Evolutionary conservation across 2,113 vertebrate genomes (phyloP).

Genomic region (Xenus cinereus): DNA sequence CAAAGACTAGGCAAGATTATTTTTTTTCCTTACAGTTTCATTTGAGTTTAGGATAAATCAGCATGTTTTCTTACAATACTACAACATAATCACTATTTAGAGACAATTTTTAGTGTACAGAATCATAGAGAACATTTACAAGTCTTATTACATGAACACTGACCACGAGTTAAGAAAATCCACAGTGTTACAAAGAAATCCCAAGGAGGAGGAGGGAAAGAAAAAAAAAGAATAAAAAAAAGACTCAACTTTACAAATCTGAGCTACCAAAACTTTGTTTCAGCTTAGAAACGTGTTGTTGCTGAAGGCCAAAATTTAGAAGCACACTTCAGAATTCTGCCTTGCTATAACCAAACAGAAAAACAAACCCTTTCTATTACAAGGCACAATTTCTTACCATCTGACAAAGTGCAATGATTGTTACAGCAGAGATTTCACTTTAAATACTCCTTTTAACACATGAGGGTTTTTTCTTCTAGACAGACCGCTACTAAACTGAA

Average conservation of each 20-base stretch:
- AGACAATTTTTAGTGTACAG: not conserved
- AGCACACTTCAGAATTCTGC: not conserved
- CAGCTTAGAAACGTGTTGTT: not conserved
- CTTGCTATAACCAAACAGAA: not conserved
- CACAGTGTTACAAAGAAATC: not conserved
- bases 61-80: not conserved
- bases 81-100: not conserved
- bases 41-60: not conserved
- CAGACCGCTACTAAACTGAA: not conserved
- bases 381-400: not conserved
- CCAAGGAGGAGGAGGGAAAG: not conserved
- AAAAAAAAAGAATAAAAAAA: not conserved
- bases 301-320: not conserved
- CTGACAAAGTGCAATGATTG: not conserved
- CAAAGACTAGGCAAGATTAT: not conserved
- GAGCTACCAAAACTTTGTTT: not conserved
- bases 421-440: not conserved
- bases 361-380: not conserved
- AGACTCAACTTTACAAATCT: not conserved
- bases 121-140: not conserved
- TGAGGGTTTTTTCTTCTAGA: not conserved
- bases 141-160: not conserved
- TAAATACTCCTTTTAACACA: not conserved
- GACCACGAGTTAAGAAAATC: not conserved
- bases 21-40: not conserved